Evolutionary conservation across 1,140 invertebrate genomes (phyloP).

Genomic region (Lutraria rhynchaena): DNA sequence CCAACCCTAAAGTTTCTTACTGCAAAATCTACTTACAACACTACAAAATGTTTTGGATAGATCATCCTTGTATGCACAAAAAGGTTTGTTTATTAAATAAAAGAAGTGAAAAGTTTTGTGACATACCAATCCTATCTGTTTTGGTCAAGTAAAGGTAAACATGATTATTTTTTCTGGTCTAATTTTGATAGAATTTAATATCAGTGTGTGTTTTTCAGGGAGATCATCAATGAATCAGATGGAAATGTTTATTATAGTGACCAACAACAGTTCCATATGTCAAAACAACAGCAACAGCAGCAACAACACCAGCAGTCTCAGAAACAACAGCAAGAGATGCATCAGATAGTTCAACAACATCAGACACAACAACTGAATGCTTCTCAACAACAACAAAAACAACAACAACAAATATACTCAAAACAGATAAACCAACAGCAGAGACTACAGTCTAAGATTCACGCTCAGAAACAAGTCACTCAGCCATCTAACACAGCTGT

Average conservation of each 20-base stretch:
- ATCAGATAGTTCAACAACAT: slow-evolving; percentile 14
- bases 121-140: too few species aligned
- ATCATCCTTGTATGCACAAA: too few species aligned
- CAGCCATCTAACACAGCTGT: not conserved
- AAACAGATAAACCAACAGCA: slow-evolving; percentile 17
- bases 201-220: slow-evolving; percentile 34
- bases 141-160: too few species aligned
- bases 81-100: too few species aligned
- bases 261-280: too few species aligned
- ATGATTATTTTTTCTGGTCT: too few species aligned
- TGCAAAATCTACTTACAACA: too few species aligned
- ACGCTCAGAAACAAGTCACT: not conserved
- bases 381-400: slow-evolving; percentile 7
- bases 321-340: not conserved
- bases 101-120: too few species aligned
- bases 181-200: too few species aligned
- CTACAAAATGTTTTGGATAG: too few species aligned
- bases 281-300: not conserved
- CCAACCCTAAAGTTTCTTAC: too few species aligned
- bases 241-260: not conserved
- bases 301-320: not conserved
- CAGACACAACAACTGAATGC: slow-evolving; percentile 9
- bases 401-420: slow-evolving; percentile 10
- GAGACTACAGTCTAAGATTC: slow-evolving; percentile 2
- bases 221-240: not conserved